These are phyloP conservation scores for Dendrophyllia cribrosa DNA, from an alignment of 64 coral and sea anemone species.

Conservation along the genomic window DNA sequence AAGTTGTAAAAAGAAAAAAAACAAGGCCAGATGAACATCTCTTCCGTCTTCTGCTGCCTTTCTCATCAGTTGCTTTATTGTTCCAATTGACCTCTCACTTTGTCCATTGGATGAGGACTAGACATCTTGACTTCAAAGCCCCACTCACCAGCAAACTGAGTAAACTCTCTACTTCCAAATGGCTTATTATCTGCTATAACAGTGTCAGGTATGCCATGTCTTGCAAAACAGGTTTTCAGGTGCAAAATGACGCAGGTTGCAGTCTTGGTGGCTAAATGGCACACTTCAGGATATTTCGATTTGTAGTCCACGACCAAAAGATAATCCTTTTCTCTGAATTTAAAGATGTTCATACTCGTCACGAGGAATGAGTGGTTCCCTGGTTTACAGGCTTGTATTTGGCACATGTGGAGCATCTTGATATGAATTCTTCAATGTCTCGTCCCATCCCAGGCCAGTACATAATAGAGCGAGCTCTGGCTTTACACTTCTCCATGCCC, in stretches of 20 bases:
- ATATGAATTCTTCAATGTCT: slow-evolving; percentile 57
- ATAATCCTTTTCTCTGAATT: slow-evolving; percentile 26
- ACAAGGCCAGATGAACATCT: background rate
- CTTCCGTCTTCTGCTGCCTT: slow-evolving; percentile 40
- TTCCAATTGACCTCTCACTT: background rate
- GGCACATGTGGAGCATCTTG: slow-evolving; percentile 63
- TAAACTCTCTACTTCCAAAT: slow-evolving; percentile 61
- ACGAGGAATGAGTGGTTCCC: slow-evolving; percentile 29
- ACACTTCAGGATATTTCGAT: slow-evolving; percentile 60
- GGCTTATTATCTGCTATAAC: slow-evolving; percentile 66
- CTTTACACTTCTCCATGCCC: slow-evolving; percentile 16
- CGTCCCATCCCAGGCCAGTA: slow-evolving; percentile 72
- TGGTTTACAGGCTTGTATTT: slow-evolving; percentile 30
- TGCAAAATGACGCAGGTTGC: slow-evolving; percentile 36
- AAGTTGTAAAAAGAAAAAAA: too few relatives aligned
- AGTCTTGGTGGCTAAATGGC: slow-evolving; percentile 14
- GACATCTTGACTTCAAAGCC: slow-evolving; percentile 39
- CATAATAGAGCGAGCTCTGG: background rate
- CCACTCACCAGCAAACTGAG: slow-evolving; percentile 62
- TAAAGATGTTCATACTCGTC: slow-evolving; percentile 26
- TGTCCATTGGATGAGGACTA: background rate
- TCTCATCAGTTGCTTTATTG: slow-evolving; percentile 10
- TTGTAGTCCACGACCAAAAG: slow-evolving; percentile 46
- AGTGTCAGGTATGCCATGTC: slow-evolving; percentile 44
- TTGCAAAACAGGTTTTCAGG: slow-evolving; percentile 40